A percentile compares a stretch with the other conserved stretches of the same genome.
Conservation (phyloP, 1,140 invertebrate species). For the Pygmarrhopalites habei region DNA sequence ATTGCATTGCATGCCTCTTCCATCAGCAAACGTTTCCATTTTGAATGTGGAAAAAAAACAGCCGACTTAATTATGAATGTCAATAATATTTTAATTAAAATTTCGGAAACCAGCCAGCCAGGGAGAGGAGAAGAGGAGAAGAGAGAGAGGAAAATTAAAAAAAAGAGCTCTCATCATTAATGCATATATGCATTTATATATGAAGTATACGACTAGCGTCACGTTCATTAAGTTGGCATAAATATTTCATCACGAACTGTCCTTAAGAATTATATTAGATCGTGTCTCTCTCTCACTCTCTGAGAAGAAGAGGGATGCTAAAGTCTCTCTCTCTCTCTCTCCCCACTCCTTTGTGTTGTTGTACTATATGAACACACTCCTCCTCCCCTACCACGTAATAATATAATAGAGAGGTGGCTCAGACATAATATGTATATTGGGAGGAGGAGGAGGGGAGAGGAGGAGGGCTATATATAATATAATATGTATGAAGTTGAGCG, state of each 20-base stretch:
- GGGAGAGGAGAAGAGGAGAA: constrained; percentile 19
- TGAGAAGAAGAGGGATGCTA: neutral
- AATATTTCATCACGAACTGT: constrained; percentile 33
- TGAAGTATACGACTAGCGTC: constrained; percentile 33
- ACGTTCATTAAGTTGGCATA: constrained; percentile 40
- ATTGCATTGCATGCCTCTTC: neutral
- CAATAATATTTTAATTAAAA: constrained; percentile 40
- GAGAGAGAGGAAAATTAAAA: constrained; percentile 29
- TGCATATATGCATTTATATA: constrained; percentile 37
- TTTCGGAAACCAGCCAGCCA: constrained; percentile 21
- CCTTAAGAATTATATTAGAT: constrained; percentile 20
- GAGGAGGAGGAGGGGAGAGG: too few relatives aligned
- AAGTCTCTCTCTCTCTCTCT: constrained; percentile 9
- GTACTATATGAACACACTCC: too few relatives aligned
- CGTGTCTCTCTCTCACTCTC: neutral
- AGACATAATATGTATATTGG: too few relatives aligned
- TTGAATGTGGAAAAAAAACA: constrained; percentile 36
- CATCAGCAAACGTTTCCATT: constrained; percentile 13
- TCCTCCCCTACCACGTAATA: too few relatives aligned
- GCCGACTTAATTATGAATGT: constrained; percentile 39
- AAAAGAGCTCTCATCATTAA: constrained; percentile 36
- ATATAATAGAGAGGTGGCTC: too few relatives aligned
- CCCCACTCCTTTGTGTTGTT: neutral
- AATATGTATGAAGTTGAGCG: neutral
- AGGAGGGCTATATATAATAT: too few relatives aligned